Percentiles rank a stretch among this genome's conserved stretches.
phyloP scores from a whole-genome alignment of 2,888 invertebrate genomes.

The Pyralis farinalis region DNA sequence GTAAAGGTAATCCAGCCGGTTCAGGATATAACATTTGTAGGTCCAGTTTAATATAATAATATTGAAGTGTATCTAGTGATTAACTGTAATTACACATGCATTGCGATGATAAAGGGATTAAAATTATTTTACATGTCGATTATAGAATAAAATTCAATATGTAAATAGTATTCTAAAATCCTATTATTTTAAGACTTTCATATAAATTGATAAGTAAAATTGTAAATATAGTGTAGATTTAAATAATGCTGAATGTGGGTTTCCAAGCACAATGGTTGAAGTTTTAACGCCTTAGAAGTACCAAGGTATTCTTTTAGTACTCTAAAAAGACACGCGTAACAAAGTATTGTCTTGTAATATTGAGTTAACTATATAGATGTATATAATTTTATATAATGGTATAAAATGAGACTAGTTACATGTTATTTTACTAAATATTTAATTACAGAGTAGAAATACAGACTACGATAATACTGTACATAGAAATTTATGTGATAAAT shows the following conservation, averaged over 20 bases:
- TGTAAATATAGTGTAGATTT: slow-evolving; percentile 16
- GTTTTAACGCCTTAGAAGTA: slow-evolving; percentile 37
- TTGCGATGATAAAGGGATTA: too few relatives aligned
- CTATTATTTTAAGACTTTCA: slow-evolving; percentile 2
- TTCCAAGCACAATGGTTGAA: slow-evolving; percentile 29
- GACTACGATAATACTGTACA: slow-evolving; percentile 62
- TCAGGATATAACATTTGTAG: too few relatives aligned
- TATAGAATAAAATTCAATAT: slow-evolving; percentile 7
- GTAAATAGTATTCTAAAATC: slow-evolving; percentile 10
- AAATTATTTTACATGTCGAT: background rate
- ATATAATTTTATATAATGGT: slow-evolving; percentile 22
- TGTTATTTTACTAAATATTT: slow-evolving; percentile 25
- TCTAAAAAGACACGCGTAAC: slow-evolving; percentile 25
- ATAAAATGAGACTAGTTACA: slow-evolving; percentile 6
- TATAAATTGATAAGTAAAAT: slow-evolving; percentile 1
- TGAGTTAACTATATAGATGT: background rate
- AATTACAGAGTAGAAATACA: slow-evolving; percentile 39
- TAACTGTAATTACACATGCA: too few relatives aligned
- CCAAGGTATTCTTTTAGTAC: slow-evolving; percentile 29
- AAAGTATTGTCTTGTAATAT: slow-evolving; percentile 17
- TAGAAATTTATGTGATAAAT: slow-evolving; percentile 32
- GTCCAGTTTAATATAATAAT: too few relatives aligned
- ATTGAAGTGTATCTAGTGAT: too few relatives aligned
- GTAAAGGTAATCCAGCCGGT: too few relatives aligned
- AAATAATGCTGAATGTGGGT: slow-evolving; percentile 16